A percentile compares a stretch with the other conserved stretches of the same genome.
Conservation (phyloP, 2,797 vertebrate genomes). For the Macroramphosus scolopax region DNA sequence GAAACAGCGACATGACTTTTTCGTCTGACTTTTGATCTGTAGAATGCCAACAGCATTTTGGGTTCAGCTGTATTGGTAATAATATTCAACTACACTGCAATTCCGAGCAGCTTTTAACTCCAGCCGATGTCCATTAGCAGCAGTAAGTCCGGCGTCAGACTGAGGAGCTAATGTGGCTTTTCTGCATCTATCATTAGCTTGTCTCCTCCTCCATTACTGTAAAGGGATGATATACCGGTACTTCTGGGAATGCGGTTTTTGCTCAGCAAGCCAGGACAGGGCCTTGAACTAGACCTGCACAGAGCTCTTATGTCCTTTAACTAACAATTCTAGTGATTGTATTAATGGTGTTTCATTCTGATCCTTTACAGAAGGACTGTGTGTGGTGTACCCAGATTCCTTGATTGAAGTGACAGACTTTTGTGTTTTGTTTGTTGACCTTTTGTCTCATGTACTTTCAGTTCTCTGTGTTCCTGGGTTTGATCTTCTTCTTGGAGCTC, state of each 20-base stretch:
- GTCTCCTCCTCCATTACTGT: constrained; percentile 67
- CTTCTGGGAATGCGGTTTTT: constrained; percentile 52
- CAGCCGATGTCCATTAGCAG: constrained; percentile 70
- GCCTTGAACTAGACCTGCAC: constrained; percentile 11
- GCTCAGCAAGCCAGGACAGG: constrained; percentile 41
- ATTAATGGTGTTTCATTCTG: constrained; percentile 1
- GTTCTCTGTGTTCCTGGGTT: constrained; percentile 93
- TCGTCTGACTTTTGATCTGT: neutral
- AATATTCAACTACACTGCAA: constrained; percentile 36
- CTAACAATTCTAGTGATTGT: neutral
- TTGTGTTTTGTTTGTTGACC: constrained; percentile 24
- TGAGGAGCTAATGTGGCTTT: constrained; percentile 66
- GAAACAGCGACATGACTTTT: constrained; percentile 3
- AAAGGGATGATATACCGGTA: constrained; percentile 60
- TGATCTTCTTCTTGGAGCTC: constrained; percentile 94
- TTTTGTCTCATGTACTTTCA: constrained; percentile 47
- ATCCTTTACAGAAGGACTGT: constrained; percentile 8
- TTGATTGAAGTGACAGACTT: constrained; percentile 19
- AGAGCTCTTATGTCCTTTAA: constrained; percentile 1
- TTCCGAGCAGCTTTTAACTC: constrained; percentile 64
- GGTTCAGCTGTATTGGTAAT: constrained; percentile 33
- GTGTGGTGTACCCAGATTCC: constrained; percentile 1
- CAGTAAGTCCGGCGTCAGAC: constrained; percentile 67
- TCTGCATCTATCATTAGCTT: constrained; percentile 66
- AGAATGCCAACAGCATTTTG: constrained; percentile 13